Evolutionary conservation across 1,140 invertebrate species (phyloP).

Genomic region (Pristionchus pacificus): DNA sequence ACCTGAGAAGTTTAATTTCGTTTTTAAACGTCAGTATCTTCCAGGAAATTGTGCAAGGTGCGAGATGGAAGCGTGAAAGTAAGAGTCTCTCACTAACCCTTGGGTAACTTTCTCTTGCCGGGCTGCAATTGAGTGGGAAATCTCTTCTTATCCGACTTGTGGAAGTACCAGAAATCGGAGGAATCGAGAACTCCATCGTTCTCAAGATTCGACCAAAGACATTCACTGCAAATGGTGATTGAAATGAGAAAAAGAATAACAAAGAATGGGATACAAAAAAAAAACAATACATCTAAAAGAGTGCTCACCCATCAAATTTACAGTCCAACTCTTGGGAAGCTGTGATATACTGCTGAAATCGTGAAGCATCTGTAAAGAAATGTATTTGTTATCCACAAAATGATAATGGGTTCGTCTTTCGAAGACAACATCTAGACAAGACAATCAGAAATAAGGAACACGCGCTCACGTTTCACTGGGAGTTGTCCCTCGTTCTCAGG

Average conservation of each 20-base stretch:
- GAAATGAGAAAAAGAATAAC: background rate
- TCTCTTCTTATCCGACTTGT: constrained; percentile 31
- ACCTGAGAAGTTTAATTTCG: constrained; percentile 17
- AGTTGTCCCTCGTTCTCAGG: constrained; percentile 32
- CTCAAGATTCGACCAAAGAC: constrained; percentile 28
- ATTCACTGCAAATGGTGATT: constrained; percentile 6
- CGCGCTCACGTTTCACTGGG: constrained; percentile 20
- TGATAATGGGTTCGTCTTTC: too few species aligned
- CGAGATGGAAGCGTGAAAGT: too few species aligned
- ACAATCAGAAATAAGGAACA: background rate
- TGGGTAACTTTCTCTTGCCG: constrained; percentile 17
- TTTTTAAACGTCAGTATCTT: too few species aligned
- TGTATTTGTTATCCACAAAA: constrained; percentile 1
- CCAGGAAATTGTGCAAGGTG: too few species aligned
- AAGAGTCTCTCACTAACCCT: constrained; percentile 9
- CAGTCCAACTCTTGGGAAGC: constrained; percentile 26
- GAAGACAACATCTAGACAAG: too few species aligned
- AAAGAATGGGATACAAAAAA: background rate
- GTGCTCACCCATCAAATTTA: constrained; percentile 12
- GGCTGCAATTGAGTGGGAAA: constrained; percentile 35
- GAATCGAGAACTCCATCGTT: constrained; percentile 32
- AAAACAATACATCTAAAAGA: background rate
- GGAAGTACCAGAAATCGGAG: constrained; percentile 33
- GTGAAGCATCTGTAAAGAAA: constrained; percentile 18
- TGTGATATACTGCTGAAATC: constrained; percentile 22